Evolutionary conservation across 2,797 vertebrate genomes (phyloP), one percentile per base, ranked within the genome.

Genomic region (Eremophila alpestris): DNA sequence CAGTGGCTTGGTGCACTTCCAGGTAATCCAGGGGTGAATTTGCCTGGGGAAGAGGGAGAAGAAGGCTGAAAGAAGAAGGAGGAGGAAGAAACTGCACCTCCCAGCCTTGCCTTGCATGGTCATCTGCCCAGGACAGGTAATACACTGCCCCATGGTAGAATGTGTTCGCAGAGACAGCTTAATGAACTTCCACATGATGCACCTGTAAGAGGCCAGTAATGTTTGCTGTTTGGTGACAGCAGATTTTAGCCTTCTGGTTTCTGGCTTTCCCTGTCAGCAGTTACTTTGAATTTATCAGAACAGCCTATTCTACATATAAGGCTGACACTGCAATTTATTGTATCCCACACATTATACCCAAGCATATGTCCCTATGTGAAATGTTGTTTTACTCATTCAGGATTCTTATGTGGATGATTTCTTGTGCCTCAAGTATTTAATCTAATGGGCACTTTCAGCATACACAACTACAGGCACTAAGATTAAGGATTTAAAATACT

Each of bases 401-500:
- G 90, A 86, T 86, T 91, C 65, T 68, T 60, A 83, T 0, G 4
- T 60, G 83, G 76, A 93, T 93, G 78, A 80, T 91, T 96, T 96
- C 89, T 94, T 88, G 77, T 82, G 69, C 83, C 62, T 92, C 19
- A 88, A 94, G 71, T 89, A 92, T 94, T 95, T 91, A 94, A 96
- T 94, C 84, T 93, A 94, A 95, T 91, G 77, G 83, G 83, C 63
- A 76, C 80, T 93, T 91, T 83, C 67, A 91, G 92, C 93, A 86
- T 29, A 96, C 83, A 96, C 79, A 95, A 84, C 83, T 96, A 93
- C 91, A 76, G 70, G 54, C 86, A 86, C 58, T 84, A 92, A 92
- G 74, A 90, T 94, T 85, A 96, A 90, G 91, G 94, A 95, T 93
- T 97, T 96, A 93, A 97, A 95, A 96, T 94, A 96, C 83, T 75